Conservation (phyloP, 2,888 invertebrate genomes). For the Dasysyrphus tricinctus region DNA sequence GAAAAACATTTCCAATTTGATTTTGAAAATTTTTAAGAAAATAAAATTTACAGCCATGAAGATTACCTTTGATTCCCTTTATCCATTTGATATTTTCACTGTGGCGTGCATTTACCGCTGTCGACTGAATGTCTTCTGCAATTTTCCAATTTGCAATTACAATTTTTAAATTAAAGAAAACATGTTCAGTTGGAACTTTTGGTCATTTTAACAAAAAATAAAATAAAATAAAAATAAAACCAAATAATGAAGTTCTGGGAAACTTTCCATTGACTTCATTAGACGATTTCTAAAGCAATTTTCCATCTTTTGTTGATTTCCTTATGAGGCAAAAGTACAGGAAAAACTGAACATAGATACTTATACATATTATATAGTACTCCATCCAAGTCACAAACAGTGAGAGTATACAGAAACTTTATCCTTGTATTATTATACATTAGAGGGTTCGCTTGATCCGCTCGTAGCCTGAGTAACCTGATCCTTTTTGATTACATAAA, state of each 20-base stretch:
- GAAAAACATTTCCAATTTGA: constrained; percentile 33
- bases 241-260: constrained; percentile 28
- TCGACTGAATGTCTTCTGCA: constrained; percentile 24
- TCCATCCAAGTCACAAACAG: constrained; percentile 31
- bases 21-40: constrained; percentile 15
- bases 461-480: constrained; percentile 21
- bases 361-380: background rate
- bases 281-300: constrained; percentile 38
- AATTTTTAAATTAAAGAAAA: constrained; percentile 26
- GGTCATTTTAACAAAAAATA: constrained; percentile 30
- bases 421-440: constrained; percentile 27
- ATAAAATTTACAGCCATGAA: constrained; percentile 1
- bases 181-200: constrained; percentile 34
- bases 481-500: constrained; percentile 35
- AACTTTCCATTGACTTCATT: constrained; percentile 50
- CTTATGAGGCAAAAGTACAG: background rate
- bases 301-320: constrained; percentile 40
- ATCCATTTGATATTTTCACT: background rate
- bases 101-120: background rate
- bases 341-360: constrained; percentile 7
- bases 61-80: constrained; percentile 36
- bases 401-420: constrained; percentile 50
- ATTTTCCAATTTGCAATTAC: constrained; percentile 49
- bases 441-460: constrained; percentile 3
- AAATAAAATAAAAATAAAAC: background rate